These are phyloP conservation scores for Micromussa lordhowensis DNA, from an alignment of 92 coral and sea anemone species.

Conservation along the genomic window DNA sequence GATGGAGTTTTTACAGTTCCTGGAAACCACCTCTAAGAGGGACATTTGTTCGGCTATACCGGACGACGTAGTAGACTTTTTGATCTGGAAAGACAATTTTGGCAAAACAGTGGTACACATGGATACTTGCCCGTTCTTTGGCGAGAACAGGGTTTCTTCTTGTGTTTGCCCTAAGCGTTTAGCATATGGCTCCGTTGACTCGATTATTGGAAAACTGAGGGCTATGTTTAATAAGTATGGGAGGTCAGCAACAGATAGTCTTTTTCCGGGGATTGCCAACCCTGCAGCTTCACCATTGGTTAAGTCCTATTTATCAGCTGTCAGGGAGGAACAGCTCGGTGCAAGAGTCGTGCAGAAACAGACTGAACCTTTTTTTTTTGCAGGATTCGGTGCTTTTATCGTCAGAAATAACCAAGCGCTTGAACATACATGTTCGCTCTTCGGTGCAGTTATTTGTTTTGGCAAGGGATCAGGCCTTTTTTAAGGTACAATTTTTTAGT, in stretches of 20 bases:
- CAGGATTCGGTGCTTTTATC: too few species aligned
- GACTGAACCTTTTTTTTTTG: too few species aligned
- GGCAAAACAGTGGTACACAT: conserved; percentile 37
- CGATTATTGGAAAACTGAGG: too few species aligned
- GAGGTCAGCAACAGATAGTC: neutral
- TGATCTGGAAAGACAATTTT: conserved; percentile 31
- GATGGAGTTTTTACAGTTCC: neutral
- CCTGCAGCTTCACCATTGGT: conserved; percentile 20
- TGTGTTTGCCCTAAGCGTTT: conserved; percentile 21
- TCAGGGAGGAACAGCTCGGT: too few species aligned
- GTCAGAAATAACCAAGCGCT: too few species aligned
- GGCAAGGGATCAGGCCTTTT: too few species aligned
- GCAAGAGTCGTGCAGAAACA: too few species aligned
- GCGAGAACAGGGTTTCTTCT: conserved; percentile 6
- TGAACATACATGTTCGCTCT: too few species aligned
- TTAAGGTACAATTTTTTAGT: too few species aligned
- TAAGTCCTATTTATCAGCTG: neutral
- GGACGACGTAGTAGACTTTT: too few species aligned
- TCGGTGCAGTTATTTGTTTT: too few species aligned
- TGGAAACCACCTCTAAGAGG: neutral
- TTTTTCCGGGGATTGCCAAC: conserved; percentile 32
- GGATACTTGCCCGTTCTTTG: conserved; percentile 28
- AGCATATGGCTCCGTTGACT: conserved; percentile 27
- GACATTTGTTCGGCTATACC: conserved; percentile 16
- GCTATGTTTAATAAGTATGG: conserved; percentile 31